Evolutionary conservation across 2,888 invertebrate genomes (phyloP).

Genomic region (Lissonota sp.): DNA sequence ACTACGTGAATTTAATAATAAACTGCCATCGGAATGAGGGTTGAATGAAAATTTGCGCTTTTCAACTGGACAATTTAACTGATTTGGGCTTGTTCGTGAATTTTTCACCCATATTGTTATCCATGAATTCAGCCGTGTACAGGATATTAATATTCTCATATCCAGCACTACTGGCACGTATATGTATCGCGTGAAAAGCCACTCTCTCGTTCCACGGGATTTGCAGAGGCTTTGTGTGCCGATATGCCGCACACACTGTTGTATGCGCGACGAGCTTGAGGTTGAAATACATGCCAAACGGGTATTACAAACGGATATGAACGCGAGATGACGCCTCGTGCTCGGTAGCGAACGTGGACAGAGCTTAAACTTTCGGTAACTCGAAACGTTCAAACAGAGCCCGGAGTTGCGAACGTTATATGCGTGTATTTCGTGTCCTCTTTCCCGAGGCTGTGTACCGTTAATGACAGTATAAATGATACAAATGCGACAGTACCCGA

Average conservation of each 20-base stretch:
- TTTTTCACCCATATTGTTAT: neutral
- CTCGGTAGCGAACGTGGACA: slow-evolving; percentile 27
- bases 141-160: slow-evolving; percentile 47
- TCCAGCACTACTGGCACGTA: neutral
- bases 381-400: slow-evolving; percentile 54
- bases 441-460: slow-evolving; percentile 40
- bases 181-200: slow-evolving; percentile 4
- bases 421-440: slow-evolving; percentile 14
- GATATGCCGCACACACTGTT: slow-evolving; percentile 36
- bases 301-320: slow-evolving; percentile 54
- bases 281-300: slow-evolving; percentile 43
- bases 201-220: neutral
- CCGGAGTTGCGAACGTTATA: slow-evolving; percentile 46
- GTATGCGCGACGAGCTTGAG: slow-evolving; percentile 45
- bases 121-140: slow-evolving; percentile 9
- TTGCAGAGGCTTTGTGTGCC: slow-evolving; percentile 23
- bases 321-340: slow-evolving; percentile 29
- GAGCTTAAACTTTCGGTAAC: slow-evolving; percentile 59
- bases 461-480: slow-evolving; percentile 15
- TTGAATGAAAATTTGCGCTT: too few relatives aligned
- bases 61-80: too few relatives aligned
- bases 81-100: neutral
- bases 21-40: too few relatives aligned
- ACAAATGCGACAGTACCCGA: neutral
- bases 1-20: too few relatives aligned